These are phyloP conservation scores for Drosophila kanapiae DNA, from an alignment of 1,140 invertebrate genomes.

Conservation along the genomic window DNA sequence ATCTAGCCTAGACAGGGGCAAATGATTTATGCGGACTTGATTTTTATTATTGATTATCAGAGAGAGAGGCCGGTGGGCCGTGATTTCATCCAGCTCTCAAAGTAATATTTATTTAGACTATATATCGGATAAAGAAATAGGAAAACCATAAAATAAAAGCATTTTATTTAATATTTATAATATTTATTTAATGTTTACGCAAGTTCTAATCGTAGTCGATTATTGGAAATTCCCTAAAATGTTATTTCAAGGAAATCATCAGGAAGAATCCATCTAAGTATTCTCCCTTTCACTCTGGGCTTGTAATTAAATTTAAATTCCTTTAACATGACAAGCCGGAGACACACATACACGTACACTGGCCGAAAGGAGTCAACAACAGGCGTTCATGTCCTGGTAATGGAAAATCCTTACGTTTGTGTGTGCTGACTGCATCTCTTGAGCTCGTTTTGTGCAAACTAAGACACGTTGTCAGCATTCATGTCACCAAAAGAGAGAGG, in stretches of 20 bases:
- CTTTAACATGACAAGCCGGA: conserved; percentile 75
- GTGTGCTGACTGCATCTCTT: conserved; percentile 58
- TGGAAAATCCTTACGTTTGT: conserved; percentile 25
- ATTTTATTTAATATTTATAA: no score
- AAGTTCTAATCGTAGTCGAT: not conserved
- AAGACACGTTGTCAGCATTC: conserved; percentile 84
- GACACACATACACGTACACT: conserved; percentile 48
- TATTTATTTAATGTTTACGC: not conserved
- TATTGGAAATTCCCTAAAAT: no score
- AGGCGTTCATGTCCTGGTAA: conserved; percentile 48
- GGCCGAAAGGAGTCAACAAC: conserved; percentile 48
- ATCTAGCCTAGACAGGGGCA: conserved; percentile 58
- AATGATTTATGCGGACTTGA: conserved; percentile 71
- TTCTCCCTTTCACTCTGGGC: conserved; percentile 11
- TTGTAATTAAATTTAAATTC: conserved; percentile 83
- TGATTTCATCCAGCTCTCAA: not conserved
- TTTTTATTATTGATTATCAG: conserved; percentile 77
- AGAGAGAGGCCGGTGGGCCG: not conserved
- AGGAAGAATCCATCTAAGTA: not conserved
- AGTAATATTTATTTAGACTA: not conserved
- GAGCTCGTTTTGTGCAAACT: conserved; percentile 82
- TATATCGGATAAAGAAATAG: not conserved
- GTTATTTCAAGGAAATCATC: no score
- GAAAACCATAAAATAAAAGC: not conserved
- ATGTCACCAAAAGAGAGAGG: conserved; percentile 56